A percentile compares a stretch with the other conserved stretches of the same genome.
Evolutionary conservation across 2,888 invertebrate genomes (phyloP).

Genomic region (Gymnocheta viridis): DNA sequence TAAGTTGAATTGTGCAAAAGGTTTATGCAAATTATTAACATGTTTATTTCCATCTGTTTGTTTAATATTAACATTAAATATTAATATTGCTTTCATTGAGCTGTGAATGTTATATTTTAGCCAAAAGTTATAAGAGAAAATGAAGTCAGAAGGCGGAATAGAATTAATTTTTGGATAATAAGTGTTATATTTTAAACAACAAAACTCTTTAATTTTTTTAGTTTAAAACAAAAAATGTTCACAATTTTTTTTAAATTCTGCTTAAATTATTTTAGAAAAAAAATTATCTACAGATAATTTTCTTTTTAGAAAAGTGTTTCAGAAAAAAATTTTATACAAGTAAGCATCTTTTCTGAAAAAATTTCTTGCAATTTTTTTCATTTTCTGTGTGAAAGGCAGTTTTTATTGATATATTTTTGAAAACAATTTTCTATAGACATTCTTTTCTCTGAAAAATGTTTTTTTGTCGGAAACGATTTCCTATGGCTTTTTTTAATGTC

Average conservation of each 20-base stretch:
- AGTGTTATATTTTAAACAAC: no score
- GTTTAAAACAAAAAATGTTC: not conserved
- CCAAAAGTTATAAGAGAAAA: not conserved
- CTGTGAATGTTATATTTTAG: not conserved
- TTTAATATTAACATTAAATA: not conserved
- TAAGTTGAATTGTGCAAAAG: not conserved
- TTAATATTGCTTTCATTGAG: constrained; percentile 46
- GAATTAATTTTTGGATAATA: no score
- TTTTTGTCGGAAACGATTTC: not conserved
- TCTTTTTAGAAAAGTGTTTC: not conserved
- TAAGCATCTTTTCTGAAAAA: not conserved
- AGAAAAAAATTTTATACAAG: not conserved
- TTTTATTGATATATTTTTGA: no score
- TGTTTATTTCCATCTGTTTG: not conserved
- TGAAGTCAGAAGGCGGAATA: not conserved
- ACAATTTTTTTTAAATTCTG: no score
- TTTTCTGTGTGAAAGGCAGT: no score
- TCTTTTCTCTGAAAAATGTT: no score
- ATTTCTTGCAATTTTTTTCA: not conserved
- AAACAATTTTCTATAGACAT: no score
- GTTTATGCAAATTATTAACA: constrained; percentile 24
- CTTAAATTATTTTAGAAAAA: not conserved
- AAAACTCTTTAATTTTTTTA: no score
- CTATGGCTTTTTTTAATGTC: not conserved
- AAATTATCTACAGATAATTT: not conserved